Conservation (phyloP, 2,888 invertebrate species). For the Oeneis ivallda region DNA sequence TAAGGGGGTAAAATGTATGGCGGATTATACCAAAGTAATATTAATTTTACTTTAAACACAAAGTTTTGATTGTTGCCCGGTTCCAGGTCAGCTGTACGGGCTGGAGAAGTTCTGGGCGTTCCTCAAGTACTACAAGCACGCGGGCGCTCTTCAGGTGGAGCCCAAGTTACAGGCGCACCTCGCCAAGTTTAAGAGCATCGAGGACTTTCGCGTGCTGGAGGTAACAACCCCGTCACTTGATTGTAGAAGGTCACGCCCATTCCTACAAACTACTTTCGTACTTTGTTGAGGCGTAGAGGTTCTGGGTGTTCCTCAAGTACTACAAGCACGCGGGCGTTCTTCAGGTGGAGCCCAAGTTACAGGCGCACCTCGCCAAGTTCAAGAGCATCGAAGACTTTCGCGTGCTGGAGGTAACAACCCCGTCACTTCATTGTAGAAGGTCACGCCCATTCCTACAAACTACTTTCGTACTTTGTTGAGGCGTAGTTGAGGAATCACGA, state of each 20-base stretch:
- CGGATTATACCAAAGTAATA: too few species aligned
- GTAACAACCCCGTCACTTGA: conserved; percentile 55
- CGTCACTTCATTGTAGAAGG: background rate
- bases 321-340: conserved; percentile 90
- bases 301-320: conserved; percentile 99
- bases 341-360: conserved; percentile 87
- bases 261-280: too few species aligned
- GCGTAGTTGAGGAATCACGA: too few species aligned
- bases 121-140: conserved; percentile 96
- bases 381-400: conserved; percentile 95
- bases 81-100: conserved; percentile 95
- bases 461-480: too few species aligned
- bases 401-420: conserved; percentile 84
- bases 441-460: too few species aligned
- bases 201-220: conserved; percentile 93
- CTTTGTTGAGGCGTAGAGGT: too few species aligned
- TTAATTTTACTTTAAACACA: too few species aligned
- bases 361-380: conserved; percentile 88
- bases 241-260: too few species aligned
- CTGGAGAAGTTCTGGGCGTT: conserved; percentile 99
- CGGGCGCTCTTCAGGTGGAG: conserved; percentile 87
- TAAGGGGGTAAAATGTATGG: too few species aligned
- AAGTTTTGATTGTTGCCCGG: background rate
- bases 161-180: conserved; percentile 87
- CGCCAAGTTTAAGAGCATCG: conserved; percentile 91